phyloP scores from a whole-genome alignment of 2,888 invertebrate genomes.

The Ferrisia virgata region DNA sequence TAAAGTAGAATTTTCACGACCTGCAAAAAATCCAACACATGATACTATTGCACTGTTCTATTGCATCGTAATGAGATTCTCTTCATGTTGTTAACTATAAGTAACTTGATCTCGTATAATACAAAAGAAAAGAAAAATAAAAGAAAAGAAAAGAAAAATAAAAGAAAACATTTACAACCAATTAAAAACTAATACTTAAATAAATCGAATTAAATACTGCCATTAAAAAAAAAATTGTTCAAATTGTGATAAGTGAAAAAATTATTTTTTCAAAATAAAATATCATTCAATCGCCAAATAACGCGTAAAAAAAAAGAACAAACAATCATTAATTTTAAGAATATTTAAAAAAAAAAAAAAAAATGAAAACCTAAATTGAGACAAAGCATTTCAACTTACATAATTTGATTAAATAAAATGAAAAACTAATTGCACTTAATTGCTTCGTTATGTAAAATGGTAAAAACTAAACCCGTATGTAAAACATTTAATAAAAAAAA shows the following conservation, averaged over 20 bases:
- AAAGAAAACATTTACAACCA: conserved; percentile 5
- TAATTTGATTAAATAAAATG: conserved; percentile 28
- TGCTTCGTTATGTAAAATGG: background rate
- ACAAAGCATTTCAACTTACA: conserved; percentile 6
- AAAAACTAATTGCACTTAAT: conserved; percentile 28
- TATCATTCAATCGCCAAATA: background rate
- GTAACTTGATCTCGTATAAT: conserved; percentile 11
- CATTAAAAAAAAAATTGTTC: conserved; percentile 5
- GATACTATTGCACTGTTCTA: conserved; percentile 10
- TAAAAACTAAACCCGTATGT: background rate
- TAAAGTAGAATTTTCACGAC: background rate
- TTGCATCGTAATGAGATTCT: conserved; percentile 28
- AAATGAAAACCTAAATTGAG: conserved; percentile 4
- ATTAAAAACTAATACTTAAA: conserved; percentile 22
- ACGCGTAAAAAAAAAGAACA: background rate
- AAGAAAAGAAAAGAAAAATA: background rate
- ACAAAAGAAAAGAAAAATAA: background rate
- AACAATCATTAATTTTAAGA: conserved; percentile 1
- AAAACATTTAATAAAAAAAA: background rate
- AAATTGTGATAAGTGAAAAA: background rate
- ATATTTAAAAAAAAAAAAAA: conserved; percentile 1
- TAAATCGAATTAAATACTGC: background rate
- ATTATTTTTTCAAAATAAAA: background rate
- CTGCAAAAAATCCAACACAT: background rate
- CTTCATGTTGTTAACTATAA: background rate